Percentiles rank a stretch among this genome's conserved stretches.
phyloP scores from a whole-genome alignment of 92 coral and sea anemone genomes.

The Nematostella vectensis region DNA sequence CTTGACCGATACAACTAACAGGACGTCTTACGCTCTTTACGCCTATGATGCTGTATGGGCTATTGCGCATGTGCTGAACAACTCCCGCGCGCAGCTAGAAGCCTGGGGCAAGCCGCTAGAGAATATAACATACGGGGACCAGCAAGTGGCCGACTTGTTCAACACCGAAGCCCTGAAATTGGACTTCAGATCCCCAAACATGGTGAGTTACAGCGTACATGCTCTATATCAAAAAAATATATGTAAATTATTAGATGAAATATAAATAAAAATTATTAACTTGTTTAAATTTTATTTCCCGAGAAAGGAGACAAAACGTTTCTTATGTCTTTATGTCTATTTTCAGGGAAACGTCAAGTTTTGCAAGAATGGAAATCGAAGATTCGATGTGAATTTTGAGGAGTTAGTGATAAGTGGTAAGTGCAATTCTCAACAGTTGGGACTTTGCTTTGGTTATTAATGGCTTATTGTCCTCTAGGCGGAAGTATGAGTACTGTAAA shows the following conservation, averaged over 20 bases:
- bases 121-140: conserved; percentile 65
- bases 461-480: too few species aligned
- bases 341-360: conserved; percentile 49
- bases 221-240: neutral
- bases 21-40: conserved; percentile 36
- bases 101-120: conserved; percentile 39
- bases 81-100: conserved; percentile 34
- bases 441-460: too few species aligned
- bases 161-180: conserved; percentile 37
- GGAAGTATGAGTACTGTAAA: too few species aligned
- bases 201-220: conserved; percentile 25
- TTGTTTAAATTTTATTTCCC: too few species aligned
- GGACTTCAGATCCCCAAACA: conserved; percentile 52
- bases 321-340: neutral
- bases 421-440: too few species aligned
- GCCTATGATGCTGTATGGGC: conserved; percentile 96
- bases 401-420: conserved; percentile 43
- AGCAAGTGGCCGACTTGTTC: conserved; percentile 45
- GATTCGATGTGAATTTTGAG: conserved; percentile 38
- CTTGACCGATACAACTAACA: conserved; percentile 53
- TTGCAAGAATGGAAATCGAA: conserved; percentile 73
- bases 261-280: neutral
- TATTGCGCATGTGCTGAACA: conserved; percentile 70
- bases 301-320: too few species aligned
- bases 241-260: neutral